Base-by-base conservation (phyloP, 2,113 vertebrate species). In the Thamnaconus septentrionalis region DNA sequence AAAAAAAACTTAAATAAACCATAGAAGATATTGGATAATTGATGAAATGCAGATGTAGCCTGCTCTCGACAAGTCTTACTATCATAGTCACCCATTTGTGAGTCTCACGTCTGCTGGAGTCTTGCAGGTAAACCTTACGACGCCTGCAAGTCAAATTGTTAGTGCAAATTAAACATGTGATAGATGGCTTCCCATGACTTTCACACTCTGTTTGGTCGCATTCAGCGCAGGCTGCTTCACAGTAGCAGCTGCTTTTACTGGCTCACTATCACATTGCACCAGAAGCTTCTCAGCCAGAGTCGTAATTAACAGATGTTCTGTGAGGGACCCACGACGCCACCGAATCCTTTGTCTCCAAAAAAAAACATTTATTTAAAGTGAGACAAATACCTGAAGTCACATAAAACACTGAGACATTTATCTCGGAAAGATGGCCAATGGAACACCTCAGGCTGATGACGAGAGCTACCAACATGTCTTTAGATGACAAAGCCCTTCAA, bases 401-500 rank as follows among this genome's bases (percentile, higher is more conserved):
- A 84, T 72, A 41, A 81, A 83, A 59, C 78, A 80, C 56, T 80
- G 75, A 31, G 18, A 81, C 75, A 68, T 73, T 61, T 74, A 8
- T 61, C 73, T 65, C 73, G 55, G 74, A 87, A 83, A 77, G 57
- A 75, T 58, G 79, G 59, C 11, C 82, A 39, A 69, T 59, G 68
- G 67, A 69, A 57, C 85, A 71, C 79, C 74, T 31, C 18, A 59
- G 61, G 73, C 69, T 75, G 80, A 75, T 76, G 75, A 78, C 59
- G 75, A 74, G 64, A 79, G 73, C 68, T 47, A 81, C 67, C 60
- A 79, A 78, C 83, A 85, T 83, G 59, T 84, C 72, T 81, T 73
- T 73, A 83, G 80, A 81, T 88, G 82, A 88, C 70, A 78, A 88
- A 94, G 93, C 92, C 92, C 94, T 93, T 93, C 80, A 90, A 93